Conservation (phyloP, 2,797 vertebrate species). For the Adelosebastes latens region DNA sequence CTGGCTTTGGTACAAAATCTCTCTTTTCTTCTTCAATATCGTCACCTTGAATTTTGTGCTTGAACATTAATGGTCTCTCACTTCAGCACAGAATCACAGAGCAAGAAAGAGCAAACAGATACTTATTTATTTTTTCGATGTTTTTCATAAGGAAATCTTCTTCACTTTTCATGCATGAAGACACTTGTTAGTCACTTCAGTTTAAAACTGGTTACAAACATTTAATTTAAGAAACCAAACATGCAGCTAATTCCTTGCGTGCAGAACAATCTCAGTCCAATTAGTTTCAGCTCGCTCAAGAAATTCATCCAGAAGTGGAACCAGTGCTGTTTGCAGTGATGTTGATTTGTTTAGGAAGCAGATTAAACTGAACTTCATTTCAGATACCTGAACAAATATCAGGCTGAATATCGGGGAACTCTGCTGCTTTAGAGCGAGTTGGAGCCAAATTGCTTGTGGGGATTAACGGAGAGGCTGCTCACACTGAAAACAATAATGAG, state of each 20-base stretch:
- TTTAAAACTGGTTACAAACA: conserved; percentile 27
- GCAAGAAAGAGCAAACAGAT: not conserved
- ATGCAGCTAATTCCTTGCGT: conserved; percentile 36
- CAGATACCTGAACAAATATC: conserved; percentile 45
- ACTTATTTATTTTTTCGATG: not conserved
- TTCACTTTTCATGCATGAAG: not conserved
- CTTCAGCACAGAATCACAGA: not conserved
- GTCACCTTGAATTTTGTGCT: not conserved
- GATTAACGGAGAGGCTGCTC: conserved; percentile 32
- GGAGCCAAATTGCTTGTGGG: conserved; percentile 36
- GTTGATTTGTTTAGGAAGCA: conserved; percentile 58
- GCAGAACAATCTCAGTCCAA: conserved; percentile 56
- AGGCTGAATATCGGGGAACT: conserved; percentile 1
- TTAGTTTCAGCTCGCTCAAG: conserved; percentile 38
- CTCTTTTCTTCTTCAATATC: not conserved
- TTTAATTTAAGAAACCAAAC: conserved; percentile 32
- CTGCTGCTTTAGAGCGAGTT: not conserved
- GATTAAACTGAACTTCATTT: conserved; percentile 52
- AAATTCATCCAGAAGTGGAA: conserved; percentile 21
- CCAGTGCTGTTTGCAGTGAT: not conserved
- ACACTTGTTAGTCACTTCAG: not conserved
- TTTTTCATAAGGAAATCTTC: not conserved
- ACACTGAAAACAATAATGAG: conserved; percentile 39
- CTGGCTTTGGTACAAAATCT: not conserved
- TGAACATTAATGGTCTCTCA: not conserved